Evolutionary conservation across 2,888 invertebrate genomes (phyloP), one percentile per base, ranked within the genome.

Genomic region (Tribolium freemani): DNA sequence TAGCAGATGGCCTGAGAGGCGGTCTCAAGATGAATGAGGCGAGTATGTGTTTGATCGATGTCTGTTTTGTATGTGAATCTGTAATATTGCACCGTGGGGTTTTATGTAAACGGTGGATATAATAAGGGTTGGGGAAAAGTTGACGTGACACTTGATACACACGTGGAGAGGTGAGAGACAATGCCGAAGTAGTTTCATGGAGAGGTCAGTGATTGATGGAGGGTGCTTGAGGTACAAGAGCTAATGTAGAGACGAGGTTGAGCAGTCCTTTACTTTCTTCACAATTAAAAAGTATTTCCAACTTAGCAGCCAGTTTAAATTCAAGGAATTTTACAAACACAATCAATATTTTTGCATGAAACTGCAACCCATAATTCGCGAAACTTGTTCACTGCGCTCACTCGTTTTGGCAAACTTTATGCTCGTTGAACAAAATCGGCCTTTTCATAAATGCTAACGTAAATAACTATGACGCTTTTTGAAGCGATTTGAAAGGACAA

Each of bases 31-130:
- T 58, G 58, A 45, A 58, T 45, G 58, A 20, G 11, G 30, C 13
- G 38, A 11, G 44, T 57, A 44, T 44, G 57, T 44, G 44, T 44
- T 57, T 57, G 57, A 57, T 57, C 44, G 57, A 57, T 57, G 57
- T 57, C 57, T 44, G 57, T 57, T 57, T 57, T 44, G 57, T 57
- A 57, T 57, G 57, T 31, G 57, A 57, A 57, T 57, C 44, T 16
- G 57, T 57, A 57, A 57, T 56, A 20, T 11, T 31, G 56, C 56
- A 31, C 30, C n/a, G 8, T 45, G 45, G 45, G 45, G 11, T 2
- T 48, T 11, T 13, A 48, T 48, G 48, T 48, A 16, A 48, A 48
- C 16, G 48, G 48, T 11, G 48, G 13, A 8, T 11, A 13, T 4
- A 10, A 38, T 3, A 38, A 38, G 5, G n/a, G 5, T 38, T 38